Evolutionary conservation across 2,888 invertebrate species (phyloP).

Genomic region (Euproctis similis): DNA sequence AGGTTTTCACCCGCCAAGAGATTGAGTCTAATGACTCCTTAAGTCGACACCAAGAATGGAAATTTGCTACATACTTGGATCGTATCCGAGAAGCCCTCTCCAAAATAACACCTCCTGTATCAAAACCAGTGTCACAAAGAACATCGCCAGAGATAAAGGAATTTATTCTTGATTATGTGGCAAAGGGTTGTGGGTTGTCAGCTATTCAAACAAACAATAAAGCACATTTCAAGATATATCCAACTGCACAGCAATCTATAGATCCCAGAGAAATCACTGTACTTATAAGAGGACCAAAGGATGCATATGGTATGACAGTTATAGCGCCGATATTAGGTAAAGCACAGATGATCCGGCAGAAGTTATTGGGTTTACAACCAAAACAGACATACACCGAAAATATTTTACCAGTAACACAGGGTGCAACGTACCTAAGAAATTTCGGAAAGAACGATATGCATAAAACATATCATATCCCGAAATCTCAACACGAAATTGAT

Average conservation of each 20-base stretch:
- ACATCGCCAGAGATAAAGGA: conserved; percentile 52
- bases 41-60: conserved; percentile 72
- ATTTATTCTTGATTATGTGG: conserved; percentile 71
- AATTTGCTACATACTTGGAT: conserved; percentile 69
- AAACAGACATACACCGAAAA: conserved; percentile 53
- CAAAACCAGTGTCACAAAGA: conserved; percentile 48
- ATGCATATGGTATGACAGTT: conserved; percentile 60
- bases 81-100: conserved; percentile 61
- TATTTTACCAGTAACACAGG: conserved; percentile 59
- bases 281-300: conserved; percentile 63
- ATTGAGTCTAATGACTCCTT: conserved; percentile 64
- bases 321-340: conserved; percentile 64
- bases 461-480: conserved; percentile 65
- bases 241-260: conserved; percentile 64
- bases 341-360: conserved; percentile 63
- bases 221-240: conserved; percentile 76
- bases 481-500: conserved; percentile 68
- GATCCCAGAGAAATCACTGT: conserved; percentile 67
- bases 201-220: conserved; percentile 74
- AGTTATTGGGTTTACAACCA: conserved; percentile 53
- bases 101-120: conserved; percentile 58
- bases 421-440: conserved; percentile 57
- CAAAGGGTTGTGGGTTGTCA: conserved; percentile 77
- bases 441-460: conserved; percentile 65
- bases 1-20: conserved; percentile 76